A percentile compares a stretch with the other conserved stretches of the same genome.
Evolutionary conservation across 2,888 invertebrate species (phyloP).

Genomic region (Stenoptilia bipunctidactyla): DNA sequence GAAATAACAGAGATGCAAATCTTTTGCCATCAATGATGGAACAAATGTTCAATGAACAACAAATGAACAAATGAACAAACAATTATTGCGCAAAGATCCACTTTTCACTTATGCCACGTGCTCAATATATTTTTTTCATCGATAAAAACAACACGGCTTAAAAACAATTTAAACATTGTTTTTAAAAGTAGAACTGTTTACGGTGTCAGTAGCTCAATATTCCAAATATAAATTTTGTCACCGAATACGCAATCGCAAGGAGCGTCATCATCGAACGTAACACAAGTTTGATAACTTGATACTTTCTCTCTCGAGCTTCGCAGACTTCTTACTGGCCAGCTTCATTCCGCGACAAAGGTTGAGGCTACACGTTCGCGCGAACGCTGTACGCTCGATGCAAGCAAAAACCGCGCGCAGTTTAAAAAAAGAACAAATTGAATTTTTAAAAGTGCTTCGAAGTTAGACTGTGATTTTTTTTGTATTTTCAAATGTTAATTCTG

Average conservation of each 20-base stretch:
- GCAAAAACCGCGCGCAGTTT: conserved; percentile 9
- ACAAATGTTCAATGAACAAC: too few relatives aligned
- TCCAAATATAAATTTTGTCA: conserved; percentile 59
- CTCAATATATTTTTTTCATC: too few relatives aligned
- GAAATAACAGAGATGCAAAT: too few relatives aligned
- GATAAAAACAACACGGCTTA: too few relatives aligned
- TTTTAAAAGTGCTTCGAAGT: not conserved
- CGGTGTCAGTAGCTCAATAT: conserved; percentile 59
- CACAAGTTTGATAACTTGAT: conserved; percentile 62
- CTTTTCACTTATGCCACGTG: too few relatives aligned
- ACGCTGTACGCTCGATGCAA: conserved; percentile 32
- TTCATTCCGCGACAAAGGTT: conserved; percentile 45
- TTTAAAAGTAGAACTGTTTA: conserved; percentile 47
- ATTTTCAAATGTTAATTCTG: conserved; percentile 35
- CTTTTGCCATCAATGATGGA: too few relatives aligned
- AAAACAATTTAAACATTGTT: not conserved
- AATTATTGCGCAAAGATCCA: too few relatives aligned
- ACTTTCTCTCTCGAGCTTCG: conserved; percentile 53
- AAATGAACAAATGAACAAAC: too few relatives aligned
- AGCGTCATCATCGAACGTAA: conserved; percentile 65
- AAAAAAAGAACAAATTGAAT: conserved; percentile 13
- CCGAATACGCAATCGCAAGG: conserved; percentile 58
- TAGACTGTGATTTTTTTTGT: conserved; percentile 25
- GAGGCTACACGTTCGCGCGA: conserved; percentile 46
- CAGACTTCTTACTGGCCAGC: conserved; percentile 22